Conservation (phyloP, 2,113 vertebrate genomes). For the Lontra canadensis region DNA sequence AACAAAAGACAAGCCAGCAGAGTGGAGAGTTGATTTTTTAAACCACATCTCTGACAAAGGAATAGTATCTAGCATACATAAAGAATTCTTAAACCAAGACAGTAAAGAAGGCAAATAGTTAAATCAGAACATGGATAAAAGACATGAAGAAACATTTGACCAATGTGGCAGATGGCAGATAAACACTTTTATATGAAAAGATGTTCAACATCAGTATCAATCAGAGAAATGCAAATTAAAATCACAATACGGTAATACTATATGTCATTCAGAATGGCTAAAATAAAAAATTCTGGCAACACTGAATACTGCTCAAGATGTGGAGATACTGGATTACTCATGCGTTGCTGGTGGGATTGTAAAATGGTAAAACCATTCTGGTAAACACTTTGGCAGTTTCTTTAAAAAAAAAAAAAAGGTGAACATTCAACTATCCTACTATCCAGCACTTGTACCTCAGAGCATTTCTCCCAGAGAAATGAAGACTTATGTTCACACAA, state of each 20-base stretch:
- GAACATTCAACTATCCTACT: neutral
- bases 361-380: neutral
- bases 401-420: neutral
- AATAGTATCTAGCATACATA: neutral
- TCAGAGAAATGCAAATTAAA: neutral
- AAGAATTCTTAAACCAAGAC: neutral
- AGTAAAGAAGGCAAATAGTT: neutral
- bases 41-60: neutral
- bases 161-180: neutral
- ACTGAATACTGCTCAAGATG: neutral
- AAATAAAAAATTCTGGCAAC: neutral
- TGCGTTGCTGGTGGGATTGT: neutral
- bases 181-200: neutral
- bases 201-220: neutral
- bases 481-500: neutral
- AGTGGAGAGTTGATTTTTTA: neutral
- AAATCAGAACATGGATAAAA: neutral
- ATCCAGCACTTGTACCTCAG: neutral
- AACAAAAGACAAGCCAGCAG: neutral
- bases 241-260: neutral
- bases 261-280: neutral
- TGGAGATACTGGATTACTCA: neutral
- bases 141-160: neutral
- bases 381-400: neutral
- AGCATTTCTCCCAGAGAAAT: neutral